Evolutionary conservation across 2,888 invertebrate species (phyloP).

Genomic region (Venusia cambrica): DNA sequence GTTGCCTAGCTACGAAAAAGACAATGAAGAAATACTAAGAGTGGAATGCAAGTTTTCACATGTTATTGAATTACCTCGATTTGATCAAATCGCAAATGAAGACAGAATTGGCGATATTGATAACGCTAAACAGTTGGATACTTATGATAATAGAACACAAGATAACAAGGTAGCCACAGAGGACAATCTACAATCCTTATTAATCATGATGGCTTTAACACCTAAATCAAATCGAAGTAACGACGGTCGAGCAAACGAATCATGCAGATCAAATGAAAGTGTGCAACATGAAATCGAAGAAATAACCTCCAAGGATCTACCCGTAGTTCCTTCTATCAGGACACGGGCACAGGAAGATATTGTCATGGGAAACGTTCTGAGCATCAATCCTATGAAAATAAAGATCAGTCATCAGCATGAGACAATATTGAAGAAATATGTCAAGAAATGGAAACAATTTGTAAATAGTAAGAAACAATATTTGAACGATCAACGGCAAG

Average conservation of each 20-base stretch:
- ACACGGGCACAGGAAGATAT: slow-evolving; percentile 24
- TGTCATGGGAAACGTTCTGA: slow-evolving; percentile 39
- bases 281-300: slow-evolving; percentile 12
- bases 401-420: slow-evolving; percentile 43
- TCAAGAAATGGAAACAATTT: slow-evolving; percentile 57
- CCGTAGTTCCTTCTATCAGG: slow-evolving; percentile 1
- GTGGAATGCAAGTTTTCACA: slow-evolving; percentile 35
- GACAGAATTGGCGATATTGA: slow-evolving; percentile 17
- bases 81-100: slow-evolving; percentile 14
- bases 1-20: slow-evolving; percentile 32
- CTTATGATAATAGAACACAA: slow-evolving; percentile 9
- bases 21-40: slow-evolving; percentile 35
- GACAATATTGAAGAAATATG: slow-evolving; percentile 50
- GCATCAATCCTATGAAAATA: slow-evolving; percentile 47
- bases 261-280: slow-evolving; percentile 22
- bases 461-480: slow-evolving; percentile 46
- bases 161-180: slow-evolving; percentile 16
- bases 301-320: neutral
- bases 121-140: slow-evolving; percentile 8
- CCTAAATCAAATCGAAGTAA: slow-evolving; percentile 35
- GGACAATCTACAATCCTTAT: slow-evolving; percentile 55
- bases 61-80: slow-evolving; percentile 18
- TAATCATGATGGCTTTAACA: slow-evolving; percentile 62
- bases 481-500: slow-evolving; percentile 49
- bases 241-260: slow-evolving; percentile 9